Evolutionary conservation across 1,140 invertebrate species (phyloP), one percentile per base, ranked within the genome.

Genomic region (Drosophila grimshawi): DNA sequence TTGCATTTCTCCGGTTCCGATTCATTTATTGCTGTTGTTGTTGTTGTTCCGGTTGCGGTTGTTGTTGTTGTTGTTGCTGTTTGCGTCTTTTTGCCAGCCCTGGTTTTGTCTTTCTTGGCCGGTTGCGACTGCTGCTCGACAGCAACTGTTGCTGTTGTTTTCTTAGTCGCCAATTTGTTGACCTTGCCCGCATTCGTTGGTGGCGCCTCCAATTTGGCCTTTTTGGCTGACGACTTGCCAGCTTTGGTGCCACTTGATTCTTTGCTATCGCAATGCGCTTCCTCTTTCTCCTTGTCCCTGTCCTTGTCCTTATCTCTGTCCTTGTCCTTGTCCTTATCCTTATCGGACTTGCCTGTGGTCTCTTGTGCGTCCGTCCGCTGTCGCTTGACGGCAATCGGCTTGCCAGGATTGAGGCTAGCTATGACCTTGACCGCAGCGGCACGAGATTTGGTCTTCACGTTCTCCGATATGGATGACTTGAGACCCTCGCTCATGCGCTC

Each of bases 381-480:
- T 0, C 85, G 80, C 51, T 88, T 88, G 3, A 76, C 68, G 0
- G 70, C 5, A 11, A 71, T 11, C 56, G 56, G 30, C 49, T 88
- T 88, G 60, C 63, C 67, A 7, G 85, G 85, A 77, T 76, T 91
- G 3, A 92, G 51, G 51, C 59, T 90, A 53, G 91, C 85, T 49
- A 92, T 92, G 4, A 92, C 91, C 51, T 92, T 92, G 33, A 92
- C 91, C 0, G 91, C 91, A 4, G 92, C 82, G 3, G 92, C 90
- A 6, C 92, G 76, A 3, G 91, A 92, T 55, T 92, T 92, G 2
- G 92, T 92, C 66, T 92, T 92, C 2, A 92, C 92, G 45, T 92
- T 92, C 67, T 92, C 92, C 65, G 91, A 92, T 67, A 92, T 92
- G 35, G 91, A 92, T 4, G 91, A 91, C 71, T 92, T 92, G n/a